Evolutionary conservation across 2,113 vertebrate genomes (phyloP).

Genomic region (Microcebus murinus): DNA sequence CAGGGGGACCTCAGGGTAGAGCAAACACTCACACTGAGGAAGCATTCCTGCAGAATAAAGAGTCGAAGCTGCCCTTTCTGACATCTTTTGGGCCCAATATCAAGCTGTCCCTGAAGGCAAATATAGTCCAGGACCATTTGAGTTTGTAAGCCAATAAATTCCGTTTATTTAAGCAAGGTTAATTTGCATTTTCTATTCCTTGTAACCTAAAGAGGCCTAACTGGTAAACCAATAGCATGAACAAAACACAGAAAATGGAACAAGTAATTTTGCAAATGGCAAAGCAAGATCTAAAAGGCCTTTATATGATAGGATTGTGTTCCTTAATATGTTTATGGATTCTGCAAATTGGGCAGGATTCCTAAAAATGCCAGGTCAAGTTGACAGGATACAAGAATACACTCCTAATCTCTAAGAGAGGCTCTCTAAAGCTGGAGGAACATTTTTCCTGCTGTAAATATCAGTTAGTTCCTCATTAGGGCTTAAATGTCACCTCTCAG

Average conservation of each 20-base stretch:
- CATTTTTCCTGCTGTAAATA: not conserved
- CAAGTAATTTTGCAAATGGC: not conserved
- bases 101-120: not conserved
- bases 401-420: not conserved
- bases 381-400: not conserved
- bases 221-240: not conserved
- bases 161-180: not conserved
- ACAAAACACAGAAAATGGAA: not conserved
- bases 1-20: not conserved
- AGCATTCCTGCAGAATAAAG: fast-evolving
- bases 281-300: not conserved
- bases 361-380: not conserved
- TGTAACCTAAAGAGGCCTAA: not conserved
- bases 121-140: not conserved
- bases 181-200: slow-evolving; percentile 27
- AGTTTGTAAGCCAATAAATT: not conserved
- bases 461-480: not conserved
- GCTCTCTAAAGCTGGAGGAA: not conserved
- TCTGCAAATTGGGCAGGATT: not conserved
- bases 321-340: not conserved
- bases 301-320: not conserved
- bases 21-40: not conserved
- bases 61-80: not conserved
- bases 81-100: not conserved
- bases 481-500: not conserved